A percentile compares a stretch with the other conserved stretches of the same genome.
phyloP scores from a whole-genome alignment of 1,140 invertebrate genomes.

The Meloidogyne exigua region DNA sequence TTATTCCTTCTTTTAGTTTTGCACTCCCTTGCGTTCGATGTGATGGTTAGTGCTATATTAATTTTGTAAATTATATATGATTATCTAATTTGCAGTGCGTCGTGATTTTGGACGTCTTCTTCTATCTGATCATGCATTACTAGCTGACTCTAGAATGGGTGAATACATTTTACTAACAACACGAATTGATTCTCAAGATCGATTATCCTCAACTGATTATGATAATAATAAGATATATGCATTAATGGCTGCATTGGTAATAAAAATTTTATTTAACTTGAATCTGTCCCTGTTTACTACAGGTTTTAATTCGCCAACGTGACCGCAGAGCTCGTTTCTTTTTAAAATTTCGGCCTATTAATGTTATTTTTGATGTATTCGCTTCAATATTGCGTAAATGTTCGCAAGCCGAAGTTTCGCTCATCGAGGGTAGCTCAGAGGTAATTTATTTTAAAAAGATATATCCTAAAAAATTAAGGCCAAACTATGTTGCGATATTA shows the following conservation, averaged over 20 bases:
- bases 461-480: constrained; percentile 13
- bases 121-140: constrained; percentile 4
- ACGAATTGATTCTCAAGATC: constrained; percentile 4
- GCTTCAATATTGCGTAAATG: background rate
- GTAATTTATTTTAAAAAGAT: background rate
- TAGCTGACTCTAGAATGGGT: constrained; percentile 31
- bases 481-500: constrained; percentile 26
- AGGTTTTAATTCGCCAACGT: constrained; percentile 22
- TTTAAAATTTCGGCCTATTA: constrained; percentile 23
- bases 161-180: constrained; percentile 13
- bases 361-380: constrained; percentile 3
- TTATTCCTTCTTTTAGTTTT: constrained; percentile 13
- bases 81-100: background rate
- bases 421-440: background rate
- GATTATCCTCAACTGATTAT: background rate
- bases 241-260: constrained; percentile 6
- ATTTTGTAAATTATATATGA: no score
- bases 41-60: background rate
- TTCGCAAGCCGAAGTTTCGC: background rate
- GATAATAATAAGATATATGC: background rate
- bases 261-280: background rate
- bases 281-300: background rate
- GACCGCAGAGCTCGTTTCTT: constrained; percentile 19
- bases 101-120: constrained; percentile 28
- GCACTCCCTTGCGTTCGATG: constrained; percentile 18